phyloP scores from a whole-genome alignment of 2,113 vertebrate genomes.

The Myrmophylax atrothorax region DNA sequence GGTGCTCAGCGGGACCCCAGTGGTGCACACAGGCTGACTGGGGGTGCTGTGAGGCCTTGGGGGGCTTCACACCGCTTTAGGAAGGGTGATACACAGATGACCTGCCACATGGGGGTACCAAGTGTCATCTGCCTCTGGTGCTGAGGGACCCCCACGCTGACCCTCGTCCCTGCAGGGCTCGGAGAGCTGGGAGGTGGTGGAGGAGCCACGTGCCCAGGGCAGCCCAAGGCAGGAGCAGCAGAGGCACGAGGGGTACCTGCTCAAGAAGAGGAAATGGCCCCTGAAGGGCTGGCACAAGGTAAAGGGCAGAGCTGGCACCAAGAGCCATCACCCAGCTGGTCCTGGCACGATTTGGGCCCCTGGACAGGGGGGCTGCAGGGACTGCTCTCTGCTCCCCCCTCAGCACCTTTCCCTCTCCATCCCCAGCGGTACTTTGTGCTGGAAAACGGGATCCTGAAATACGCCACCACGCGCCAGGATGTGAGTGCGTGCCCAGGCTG shows the following conservation, averaged over 20 bases:
- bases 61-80: background rate
- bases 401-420: background rate
- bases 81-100: background rate
- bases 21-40: fast-evolving
- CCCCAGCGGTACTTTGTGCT: conserved; percentile 89
- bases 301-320: background rate
- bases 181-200: conserved; percentile 90
- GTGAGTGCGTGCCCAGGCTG: conserved; percentile 74
- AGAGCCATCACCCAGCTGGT: fast-evolving
- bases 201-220: conserved; percentile 67
- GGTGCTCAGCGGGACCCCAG: background rate
- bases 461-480: conserved; percentile 86
- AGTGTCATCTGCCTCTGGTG: fast-evolving
- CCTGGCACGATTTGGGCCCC: fast-evolving
- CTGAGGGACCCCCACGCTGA: background rate
- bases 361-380: fast-evolving
- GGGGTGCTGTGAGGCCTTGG: background rate
- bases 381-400: background rate
- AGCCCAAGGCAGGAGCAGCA: conserved; percentile 68
- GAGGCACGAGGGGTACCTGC: conserved; percentile 88
- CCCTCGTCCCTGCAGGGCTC: conserved; percentile 64
- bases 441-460: conserved; percentile 87
- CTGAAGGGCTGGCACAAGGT: conserved; percentile 98
- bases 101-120: fast-evolving
- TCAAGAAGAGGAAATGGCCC: conserved; percentile 95